Evolutionary conservation across 2,888 invertebrate genomes (phyloP).

Genomic region (Hypercompe scribonia): DNA sequence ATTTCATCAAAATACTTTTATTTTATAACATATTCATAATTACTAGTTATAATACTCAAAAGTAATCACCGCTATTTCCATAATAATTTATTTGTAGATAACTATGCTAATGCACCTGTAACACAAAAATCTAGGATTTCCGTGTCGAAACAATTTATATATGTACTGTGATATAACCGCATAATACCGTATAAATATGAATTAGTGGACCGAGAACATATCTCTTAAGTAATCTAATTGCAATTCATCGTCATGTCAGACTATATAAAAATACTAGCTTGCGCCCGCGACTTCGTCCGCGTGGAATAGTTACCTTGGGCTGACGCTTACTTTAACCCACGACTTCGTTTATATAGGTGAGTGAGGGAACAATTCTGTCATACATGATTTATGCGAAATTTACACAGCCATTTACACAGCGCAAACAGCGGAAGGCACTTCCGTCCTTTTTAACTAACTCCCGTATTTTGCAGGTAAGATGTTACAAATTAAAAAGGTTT

Average conservation of each 20-base stretch:
- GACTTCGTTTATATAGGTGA: too few species aligned
- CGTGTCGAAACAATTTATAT: constrained; percentile 17
- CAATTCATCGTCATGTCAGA: neutral
- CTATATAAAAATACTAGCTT: too few species aligned
- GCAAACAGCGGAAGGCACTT: too few species aligned
- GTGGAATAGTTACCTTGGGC: too few species aligned
- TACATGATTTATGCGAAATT: too few species aligned
- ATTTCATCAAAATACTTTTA: constrained; percentile 4
- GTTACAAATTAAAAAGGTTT: too few species aligned
- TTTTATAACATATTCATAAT: constrained; percentile 8
- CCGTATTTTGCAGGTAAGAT: too few species aligned
- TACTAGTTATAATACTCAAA: constrained; percentile 10
- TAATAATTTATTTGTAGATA: constrained; percentile 12
- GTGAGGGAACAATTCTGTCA: too few species aligned
- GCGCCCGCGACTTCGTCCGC: too few species aligned
- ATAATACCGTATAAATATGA: constrained; percentile 12
- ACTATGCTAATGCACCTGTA: constrained; percentile 23
- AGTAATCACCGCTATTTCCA: constrained; percentile 17
- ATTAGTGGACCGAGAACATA: constrained; percentile 22
- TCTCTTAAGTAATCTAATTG: constrained; percentile 32
- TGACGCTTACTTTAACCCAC: too few species aligned
- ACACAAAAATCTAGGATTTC: constrained; percentile 22
- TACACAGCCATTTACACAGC: too few species aligned
- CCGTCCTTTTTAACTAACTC: too few species aligned
- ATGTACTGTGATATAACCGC: constrained; percentile 15